phyloP scores from a whole-genome alignment of 2,888 invertebrate species.

The Drosophila meridionalis region DNA sequence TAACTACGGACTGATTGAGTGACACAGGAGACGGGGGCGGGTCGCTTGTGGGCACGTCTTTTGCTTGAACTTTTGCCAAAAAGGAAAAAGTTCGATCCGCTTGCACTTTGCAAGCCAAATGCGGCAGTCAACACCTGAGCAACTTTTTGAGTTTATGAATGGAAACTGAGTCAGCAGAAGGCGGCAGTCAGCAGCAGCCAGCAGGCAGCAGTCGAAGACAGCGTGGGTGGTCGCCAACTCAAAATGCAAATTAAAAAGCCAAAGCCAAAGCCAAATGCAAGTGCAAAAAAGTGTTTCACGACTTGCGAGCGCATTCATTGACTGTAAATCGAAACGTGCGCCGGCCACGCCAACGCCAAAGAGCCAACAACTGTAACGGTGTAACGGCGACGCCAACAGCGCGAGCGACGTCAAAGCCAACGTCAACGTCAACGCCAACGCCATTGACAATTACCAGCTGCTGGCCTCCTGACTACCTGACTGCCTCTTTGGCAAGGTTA shows the following conservation, averaged over 20 bases:
- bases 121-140: constrained; percentile 50
- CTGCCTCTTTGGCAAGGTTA: constrained; percentile 69
- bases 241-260: constrained; percentile 73
- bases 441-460: constrained; percentile 72
- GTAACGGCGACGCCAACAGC: constrained; percentile 15
- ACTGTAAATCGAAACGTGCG: constrained; percentile 79
- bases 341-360: constrained; percentile 62
- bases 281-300: constrained; percentile 74
- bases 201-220: constrained; percentile 14
- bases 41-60: constrained; percentile 53
- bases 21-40: neutral
- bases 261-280: constrained; percentile 53
- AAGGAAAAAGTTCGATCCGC: constrained; percentile 45
- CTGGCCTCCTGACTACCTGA: constrained; percentile 46
- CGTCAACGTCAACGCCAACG: constrained; percentile 50
- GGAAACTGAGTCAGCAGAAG: constrained; percentile 63
- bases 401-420: constrained; percentile 39
- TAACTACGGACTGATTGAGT: constrained; percentile 51
- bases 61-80: constrained; percentile 74
- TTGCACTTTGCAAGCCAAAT: constrained; percentile 74
- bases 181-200: constrained; percentile 7
- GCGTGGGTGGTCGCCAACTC: constrained; percentile 74
- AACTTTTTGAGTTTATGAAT: constrained; percentile 68
- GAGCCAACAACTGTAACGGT: constrained; percentile 16
- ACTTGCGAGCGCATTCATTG: constrained; percentile 78